Evolutionary conservation across 2,888 invertebrate genomes (phyloP).

Genomic region (Parascotia fuliginaria): DNA sequence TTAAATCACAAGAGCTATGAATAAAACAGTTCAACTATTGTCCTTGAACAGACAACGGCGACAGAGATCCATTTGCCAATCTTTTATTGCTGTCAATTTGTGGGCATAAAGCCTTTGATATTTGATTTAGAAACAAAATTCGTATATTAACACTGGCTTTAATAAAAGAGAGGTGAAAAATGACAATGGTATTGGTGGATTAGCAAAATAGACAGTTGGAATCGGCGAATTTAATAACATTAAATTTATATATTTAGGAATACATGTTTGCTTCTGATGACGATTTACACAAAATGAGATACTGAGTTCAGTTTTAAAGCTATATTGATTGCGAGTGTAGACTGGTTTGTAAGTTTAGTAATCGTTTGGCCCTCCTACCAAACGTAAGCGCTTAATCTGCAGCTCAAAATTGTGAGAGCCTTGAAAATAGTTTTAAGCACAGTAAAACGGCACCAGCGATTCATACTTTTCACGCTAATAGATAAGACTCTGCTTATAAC

Average conservation of each 20-base stretch:
- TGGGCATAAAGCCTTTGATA: conserved; percentile 45
- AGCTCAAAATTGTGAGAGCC: too few relatives aligned
- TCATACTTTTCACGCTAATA: too few relatives aligned
- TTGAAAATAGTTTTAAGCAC: too few relatives aligned
- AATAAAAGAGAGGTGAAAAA: conserved; percentile 31
- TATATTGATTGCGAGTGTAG: too few relatives aligned
- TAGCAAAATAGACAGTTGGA: neutral
- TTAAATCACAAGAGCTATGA: neutral
- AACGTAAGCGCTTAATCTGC: too few relatives aligned
- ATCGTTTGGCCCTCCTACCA: too few relatives aligned
- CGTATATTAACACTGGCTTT: conserved; percentile 46
- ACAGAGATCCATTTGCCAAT: conserved; percentile 33
- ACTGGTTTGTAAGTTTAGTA: too few relatives aligned
- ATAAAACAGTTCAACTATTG: neutral
- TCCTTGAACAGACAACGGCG: conserved; percentile 15
- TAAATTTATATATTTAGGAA: neutral
- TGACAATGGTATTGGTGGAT: conserved; percentile 3
- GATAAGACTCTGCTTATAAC: too few relatives aligned
- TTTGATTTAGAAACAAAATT: conserved; percentile 54
- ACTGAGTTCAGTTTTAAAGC: too few relatives aligned
- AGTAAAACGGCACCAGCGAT: too few relatives aligned
- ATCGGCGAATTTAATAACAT: neutral
- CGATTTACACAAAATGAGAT: too few relatives aligned
- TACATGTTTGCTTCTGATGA: neutral
- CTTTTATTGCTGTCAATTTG: conserved; percentile 43